These are phyloP conservation scores for Oostethus manadensis DNA, from an alignment of 2,113 vertebrate genomes.

Conservation along the genomic window DNA sequence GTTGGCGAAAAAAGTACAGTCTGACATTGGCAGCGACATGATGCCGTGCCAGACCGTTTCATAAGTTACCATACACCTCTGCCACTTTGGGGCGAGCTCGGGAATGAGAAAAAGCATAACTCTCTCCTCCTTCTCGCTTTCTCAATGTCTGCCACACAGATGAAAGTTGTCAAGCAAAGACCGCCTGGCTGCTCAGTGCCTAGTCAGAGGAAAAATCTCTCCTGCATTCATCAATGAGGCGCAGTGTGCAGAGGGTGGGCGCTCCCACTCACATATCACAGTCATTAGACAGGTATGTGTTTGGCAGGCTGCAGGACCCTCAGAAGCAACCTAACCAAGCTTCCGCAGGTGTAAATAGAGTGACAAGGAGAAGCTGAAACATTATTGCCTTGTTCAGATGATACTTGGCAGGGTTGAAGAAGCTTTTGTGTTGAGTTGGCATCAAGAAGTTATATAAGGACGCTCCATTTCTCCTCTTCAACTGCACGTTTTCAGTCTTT, in stretches of 20 bases:
- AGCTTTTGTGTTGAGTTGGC: slow-evolving; percentile 15
- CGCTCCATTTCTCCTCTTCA: not conserved
- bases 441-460: slow-evolving; percentile 3
- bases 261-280: slow-evolving; percentile 63
- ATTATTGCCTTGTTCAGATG: slow-evolving; percentile 37
- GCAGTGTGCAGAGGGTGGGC: slow-evolving; percentile 55
- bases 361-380: slow-evolving; percentile 45
- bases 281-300: slow-evolving; percentile 68
- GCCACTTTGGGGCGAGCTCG: slow-evolving; percentile 64
- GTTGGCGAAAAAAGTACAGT: slow-evolving; percentile 60
- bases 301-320: slow-evolving; percentile 49
- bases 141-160: slow-evolving; percentile 40
- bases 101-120: slow-evolving; percentile 53
- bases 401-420: slow-evolving; percentile 16
- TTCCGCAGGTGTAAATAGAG: slow-evolving; percentile 55
- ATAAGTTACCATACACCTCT: slow-evolving; percentile 59
- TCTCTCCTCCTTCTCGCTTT: slow-evolving; percentile 38
- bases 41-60: slow-evolving; percentile 61
- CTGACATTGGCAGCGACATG: slow-evolving; percentile 46
- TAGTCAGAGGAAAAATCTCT: slow-evolving; percentile 64
- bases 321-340: slow-evolving; percentile 51
- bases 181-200: slow-evolving; percentile 63
- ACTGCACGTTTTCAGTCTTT: not conserved
- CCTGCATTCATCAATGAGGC: slow-evolving; percentile 66
- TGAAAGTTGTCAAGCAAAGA: slow-evolving; percentile 66